These are phyloP conservation scores for Habrosyne pyritoides DNA, from an alignment of 2,888 invertebrate species.

Conservation along the genomic window DNA sequence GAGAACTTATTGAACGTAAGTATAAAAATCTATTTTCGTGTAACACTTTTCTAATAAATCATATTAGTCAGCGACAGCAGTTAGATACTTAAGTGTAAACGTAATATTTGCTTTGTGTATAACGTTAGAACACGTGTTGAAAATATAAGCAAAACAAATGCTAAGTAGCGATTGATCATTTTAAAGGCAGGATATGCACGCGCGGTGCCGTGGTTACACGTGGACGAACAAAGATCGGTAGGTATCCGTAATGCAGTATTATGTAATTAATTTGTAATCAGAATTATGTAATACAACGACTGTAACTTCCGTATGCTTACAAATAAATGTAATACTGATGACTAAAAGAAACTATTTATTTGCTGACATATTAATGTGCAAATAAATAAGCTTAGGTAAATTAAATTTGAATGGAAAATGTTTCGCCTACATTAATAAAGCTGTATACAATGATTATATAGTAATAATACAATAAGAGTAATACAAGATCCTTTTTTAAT, in stretches of 20 bases:
- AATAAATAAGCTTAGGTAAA: too few species aligned
- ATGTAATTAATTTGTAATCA: slow-evolving; percentile 8
- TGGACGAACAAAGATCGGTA: slow-evolving; percentile 29
- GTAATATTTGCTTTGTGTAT: not conserved
- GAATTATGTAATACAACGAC: slow-evolving; percentile 3
- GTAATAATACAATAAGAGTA: too few species aligned
- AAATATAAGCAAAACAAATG: slow-evolving; percentile 20
- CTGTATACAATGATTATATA: too few species aligned
- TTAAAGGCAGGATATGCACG: slow-evolving; percentile 22
- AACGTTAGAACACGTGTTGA: slow-evolving; percentile 16
- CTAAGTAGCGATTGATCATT: slow-evolving; percentile 15
- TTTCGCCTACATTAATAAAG: too few species aligned
- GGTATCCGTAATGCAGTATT: slow-evolving; percentile 9
- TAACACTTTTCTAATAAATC: not conserved
- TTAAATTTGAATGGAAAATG: too few species aligned
- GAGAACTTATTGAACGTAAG: not conserved
- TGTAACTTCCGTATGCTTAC: too few species aligned
- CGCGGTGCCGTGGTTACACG: slow-evolving; percentile 20
- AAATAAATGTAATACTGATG: too few species aligned
- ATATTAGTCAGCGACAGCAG: not conserved
- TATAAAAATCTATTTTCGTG: too few species aligned
- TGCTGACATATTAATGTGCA: too few species aligned
- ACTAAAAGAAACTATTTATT: too few species aligned
- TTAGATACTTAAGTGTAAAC: not conserved
- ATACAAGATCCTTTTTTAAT: too few species aligned